Evolutionary conservation across 2,113 vertebrate genomes (phyloP), one percentile per base, ranked within the genome.

Genomic region (Microtus ochrogaster): DNA sequence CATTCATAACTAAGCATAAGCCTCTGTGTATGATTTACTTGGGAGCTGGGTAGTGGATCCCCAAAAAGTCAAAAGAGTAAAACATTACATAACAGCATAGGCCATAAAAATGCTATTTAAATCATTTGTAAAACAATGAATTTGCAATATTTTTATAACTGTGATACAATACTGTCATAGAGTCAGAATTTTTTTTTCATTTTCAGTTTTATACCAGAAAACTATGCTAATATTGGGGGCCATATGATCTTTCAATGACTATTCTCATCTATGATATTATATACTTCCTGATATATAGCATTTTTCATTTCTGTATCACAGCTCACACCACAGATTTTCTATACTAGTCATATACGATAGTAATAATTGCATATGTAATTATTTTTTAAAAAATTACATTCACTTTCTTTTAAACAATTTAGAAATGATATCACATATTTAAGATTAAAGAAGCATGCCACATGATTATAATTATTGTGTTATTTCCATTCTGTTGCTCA

Each of bases 201-300:
- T 78, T 89, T 78, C 1, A 77, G 58, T 90, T 95, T 91, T 83
- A 82, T 65, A 41, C 63, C 72, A 74, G 30, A 83, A 91, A 74
- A 68, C 0, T 81, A 2, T 52, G 4, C 86, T 19, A 88, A 28
- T 70, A 0, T 89, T 9, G 36, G 11, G 91, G 17, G n/a, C 9
- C 7, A 41, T 44, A 14, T 90, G n/a, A 93, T 28, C 4, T 14
- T 66, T 5, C 81, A 85, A 49, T 5, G 41, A 49, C 24, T 8
- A 28, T 79, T 82, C 2, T 89, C 84, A 3, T 72, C 66, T 41
- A n/a, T n/a, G n/a, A 41, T 1, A 14, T 39, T 28, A 68, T 22
- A 22, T 0, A 36, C 16, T 22, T n/a, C 5, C 12, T 88, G 49
- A 41, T 7, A 77, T 70, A 44, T 19, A 7, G 3, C 2, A 22